Evolutionary conservation across 2,113 vertebrate genomes (phyloP), one percentile per base, ranked within the genome.

Genomic region (Toxostoma redivivum): DNA sequence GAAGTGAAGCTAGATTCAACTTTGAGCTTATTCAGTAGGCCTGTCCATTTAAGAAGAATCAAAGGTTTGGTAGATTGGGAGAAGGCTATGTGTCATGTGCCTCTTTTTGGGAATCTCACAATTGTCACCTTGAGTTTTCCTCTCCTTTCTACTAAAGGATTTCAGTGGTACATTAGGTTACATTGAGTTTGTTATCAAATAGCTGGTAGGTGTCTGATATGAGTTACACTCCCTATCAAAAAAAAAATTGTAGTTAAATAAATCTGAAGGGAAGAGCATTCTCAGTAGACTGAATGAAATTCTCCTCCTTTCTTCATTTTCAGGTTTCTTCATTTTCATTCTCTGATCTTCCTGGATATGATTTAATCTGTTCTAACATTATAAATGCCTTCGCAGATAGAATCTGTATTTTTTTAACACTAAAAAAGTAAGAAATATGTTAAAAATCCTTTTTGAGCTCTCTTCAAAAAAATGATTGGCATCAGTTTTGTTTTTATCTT

Each of bases 321-420:
- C 25, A 28, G 11, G 10, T 64, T 78, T 86, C 38, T 91, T 94
- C 8, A n/a, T 77, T 86, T 94, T 91, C 28, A 50, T 74, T 84
- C 23, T 94, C 37, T 92, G 37, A 86, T 87, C 40, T 61, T 37
- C 53, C 37, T 82, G 42, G 31, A 19, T 91, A 35, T 71, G n/a
- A 74, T 85, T 89, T 89, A 66, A 94, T 82, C 73, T 84, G 11
- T 64, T 91, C 71, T 71, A 89, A 67, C 35, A 27, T 91, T 84
- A 81, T 79, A 65, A 67, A 27, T 57, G 37, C 27, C 73, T 94
- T 95, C 77, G 64, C 11, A 72, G 83, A 85, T 42, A 69, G 11
- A 44, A 87, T 82, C 66, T 76, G 21, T 35, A 17, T 81, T 87
- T 88, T 81, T 64, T 48, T 73, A 57, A 61, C 74, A 21, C 35